Base-by-base conservation (phyloP, 2,888 invertebrate species). In the Andrena praecox region DNA sequence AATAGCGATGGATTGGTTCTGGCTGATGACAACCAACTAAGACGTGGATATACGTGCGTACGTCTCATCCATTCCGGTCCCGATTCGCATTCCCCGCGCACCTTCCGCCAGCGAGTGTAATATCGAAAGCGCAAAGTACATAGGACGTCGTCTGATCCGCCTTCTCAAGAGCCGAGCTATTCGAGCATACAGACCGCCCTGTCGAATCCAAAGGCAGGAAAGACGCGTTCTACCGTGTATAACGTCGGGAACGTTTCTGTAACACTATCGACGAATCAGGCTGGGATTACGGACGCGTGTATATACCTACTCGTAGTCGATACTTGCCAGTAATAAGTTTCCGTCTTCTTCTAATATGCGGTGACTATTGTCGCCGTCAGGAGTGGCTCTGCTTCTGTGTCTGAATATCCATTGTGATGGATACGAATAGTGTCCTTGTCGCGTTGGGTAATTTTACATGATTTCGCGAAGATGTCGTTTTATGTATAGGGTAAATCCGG, bases 81-180 rank as follows among this genome's bases (percentile, higher is more conserved):
- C 77, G 67, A 76, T 73, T 80, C 77, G 63, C 80, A 74, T 77
- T 75, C 74, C 7, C 48, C 54, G 63, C 78, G 68, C 50, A 67
- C 75, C 73, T 63, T n/a, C 63, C 50, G 78, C 70, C 70, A 71
- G 60, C 75, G 68, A 71, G 72, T 82, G 89, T 84, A 88, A 88
- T 88, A 89, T 89, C 84, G 82, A 84, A 82, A 72, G 77, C 69
- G 72, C 62, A 89, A 72, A 83, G 80, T 85, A 85, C 85, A 88
- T 84, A 86, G 77, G 70, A 80, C 77, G 84, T 77, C 87, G 84
- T 86, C 87, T 87, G 89, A 87, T 89, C 85, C 83, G 81, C 70
- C 89, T 88, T 80, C 78, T 60, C 33, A 66, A 77, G 82, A 74
- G 54, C 42, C 74, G 63, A 78, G 77, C 80, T 77, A 87, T 85